These are phyloP conservation scores for Parasteatoda lunata DNA, from an alignment of 2,888 invertebrate species.

Conservation along the genomic window DNA sequence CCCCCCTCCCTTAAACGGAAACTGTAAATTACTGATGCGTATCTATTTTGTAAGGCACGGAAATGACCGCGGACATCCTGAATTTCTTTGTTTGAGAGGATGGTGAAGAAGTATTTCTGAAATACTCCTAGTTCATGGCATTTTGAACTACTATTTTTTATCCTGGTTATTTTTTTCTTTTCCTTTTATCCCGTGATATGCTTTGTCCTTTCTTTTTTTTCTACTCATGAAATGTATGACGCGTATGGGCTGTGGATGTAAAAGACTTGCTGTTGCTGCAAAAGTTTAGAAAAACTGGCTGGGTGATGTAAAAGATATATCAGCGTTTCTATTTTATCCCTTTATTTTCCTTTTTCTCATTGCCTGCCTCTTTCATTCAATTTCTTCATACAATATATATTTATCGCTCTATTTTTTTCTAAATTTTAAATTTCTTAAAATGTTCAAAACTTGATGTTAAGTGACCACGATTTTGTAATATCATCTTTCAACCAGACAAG, in stretches of 20 bases:
- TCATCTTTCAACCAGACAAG: no score
- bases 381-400: not conserved
- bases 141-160: constrained; percentile 22
- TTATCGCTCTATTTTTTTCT: no score
- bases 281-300: constrained; percentile 23
- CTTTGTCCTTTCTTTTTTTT: constrained; percentile 4
- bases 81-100: constrained; percentile 39
- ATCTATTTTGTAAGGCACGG: constrained; percentile 15
- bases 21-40: constrained; percentile 13
- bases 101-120: constrained; percentile 9
- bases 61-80: constrained; percentile 41
- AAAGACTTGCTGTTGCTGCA: constrained; percentile 42
- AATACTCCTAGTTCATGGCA: constrained; percentile 12
- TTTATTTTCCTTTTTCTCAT: not conserved
- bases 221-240: constrained; percentile 24
- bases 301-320: constrained; percentile 21
- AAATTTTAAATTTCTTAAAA: no score
- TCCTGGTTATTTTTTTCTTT: not conserved
- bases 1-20: constrained; percentile 31
- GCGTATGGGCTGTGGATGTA: constrained; percentile 13
- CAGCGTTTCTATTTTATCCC: constrained; percentile 25
- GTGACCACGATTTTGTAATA: no score
- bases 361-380: not conserved
- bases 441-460: no score
- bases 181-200: constrained; percentile 12